Conservation (phyloP, 2,888 invertebrate species). For the Mesoligia furuncula region DNA sequence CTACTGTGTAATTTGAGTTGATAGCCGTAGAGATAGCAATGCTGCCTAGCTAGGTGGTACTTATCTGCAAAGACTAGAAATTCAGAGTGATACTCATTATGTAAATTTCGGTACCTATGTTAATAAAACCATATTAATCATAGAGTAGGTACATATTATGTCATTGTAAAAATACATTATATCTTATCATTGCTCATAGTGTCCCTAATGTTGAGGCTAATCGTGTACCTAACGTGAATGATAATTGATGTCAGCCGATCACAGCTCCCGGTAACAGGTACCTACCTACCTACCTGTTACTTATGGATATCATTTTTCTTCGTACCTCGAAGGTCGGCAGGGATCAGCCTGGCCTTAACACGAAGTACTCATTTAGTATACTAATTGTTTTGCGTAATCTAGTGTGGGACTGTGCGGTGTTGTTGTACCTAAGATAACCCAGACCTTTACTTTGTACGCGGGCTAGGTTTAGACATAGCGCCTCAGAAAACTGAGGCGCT, state of each 20-base stretch:
- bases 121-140: neutral
- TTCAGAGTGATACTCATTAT: neutral
- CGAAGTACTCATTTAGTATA: conserved; percentile 4
- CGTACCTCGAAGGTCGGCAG: neutral
- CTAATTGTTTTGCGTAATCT: conserved; percentile 18
- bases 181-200: neutral
- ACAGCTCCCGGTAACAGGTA: neutral
- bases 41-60: neutral
- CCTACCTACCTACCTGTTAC: too few species aligned
- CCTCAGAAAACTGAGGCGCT: neutral
- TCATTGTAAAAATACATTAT: conserved; percentile 1
- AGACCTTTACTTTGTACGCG: neutral
- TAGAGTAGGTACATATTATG: neutral
- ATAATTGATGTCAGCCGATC: conserved; percentile 12
- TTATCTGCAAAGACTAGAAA: neutral
- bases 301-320: conserved; percentile 16
- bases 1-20: neutral
- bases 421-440: neutral
- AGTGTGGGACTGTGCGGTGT: neutral
- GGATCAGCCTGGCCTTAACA: neutral
- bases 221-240: conserved; percentile 12
- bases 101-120: neutral
- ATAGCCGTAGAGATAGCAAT: neutral
- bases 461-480: neutral
- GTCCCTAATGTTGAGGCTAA: neutral